These are phyloP conservation scores for Cephalopterus ornatus DNA, from an alignment of 2,113 vertebrate genomes.

Conservation along the genomic window DNA sequence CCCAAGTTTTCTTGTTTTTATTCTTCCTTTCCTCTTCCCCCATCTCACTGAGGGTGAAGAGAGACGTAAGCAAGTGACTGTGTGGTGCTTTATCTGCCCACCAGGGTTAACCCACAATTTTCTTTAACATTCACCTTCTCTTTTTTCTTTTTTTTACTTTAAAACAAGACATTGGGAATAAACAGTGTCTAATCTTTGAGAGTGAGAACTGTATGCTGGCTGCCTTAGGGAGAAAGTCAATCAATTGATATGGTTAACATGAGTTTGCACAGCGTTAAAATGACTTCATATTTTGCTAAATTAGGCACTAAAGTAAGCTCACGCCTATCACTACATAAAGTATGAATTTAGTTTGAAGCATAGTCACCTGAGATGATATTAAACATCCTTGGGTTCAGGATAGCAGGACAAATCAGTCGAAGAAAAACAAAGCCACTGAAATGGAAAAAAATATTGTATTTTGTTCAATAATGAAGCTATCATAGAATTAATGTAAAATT, in stretches of 20 bases:
- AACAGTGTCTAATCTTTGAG: not conserved
- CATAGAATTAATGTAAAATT: not conserved
- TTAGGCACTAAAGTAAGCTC: not conserved
- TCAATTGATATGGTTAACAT: not conserved
- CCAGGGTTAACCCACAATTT: not conserved
- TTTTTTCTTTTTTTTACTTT: not conserved
- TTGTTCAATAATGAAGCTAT: constrained; percentile 7
- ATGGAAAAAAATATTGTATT: constrained; percentile 12
- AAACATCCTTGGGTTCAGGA: constrained; percentile 98
- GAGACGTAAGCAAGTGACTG: not conserved
- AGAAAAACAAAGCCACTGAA: constrained; percentile 97
- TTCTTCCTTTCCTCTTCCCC: not conserved
- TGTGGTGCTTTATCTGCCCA: not conserved
- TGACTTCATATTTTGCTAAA: not conserved
- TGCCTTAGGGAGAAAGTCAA: not conserved
- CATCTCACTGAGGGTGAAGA: not conserved
- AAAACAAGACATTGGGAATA: not conserved
- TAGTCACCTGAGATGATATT: constrained; percentile 95
- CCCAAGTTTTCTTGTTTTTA: not conserved
- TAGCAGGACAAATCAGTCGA: constrained; percentile 96
- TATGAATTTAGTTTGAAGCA: not conserved
- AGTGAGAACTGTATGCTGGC: not conserved
- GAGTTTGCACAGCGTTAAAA: not conserved
- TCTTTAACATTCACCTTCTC: not conserved
- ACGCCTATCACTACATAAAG: not conserved